Percentiles rank a stretch among this genome's conserved stretches.
Conservation (phyloP, 2,113 vertebrate genomes). For the Xenotilapia flavipinnis region DNA sequence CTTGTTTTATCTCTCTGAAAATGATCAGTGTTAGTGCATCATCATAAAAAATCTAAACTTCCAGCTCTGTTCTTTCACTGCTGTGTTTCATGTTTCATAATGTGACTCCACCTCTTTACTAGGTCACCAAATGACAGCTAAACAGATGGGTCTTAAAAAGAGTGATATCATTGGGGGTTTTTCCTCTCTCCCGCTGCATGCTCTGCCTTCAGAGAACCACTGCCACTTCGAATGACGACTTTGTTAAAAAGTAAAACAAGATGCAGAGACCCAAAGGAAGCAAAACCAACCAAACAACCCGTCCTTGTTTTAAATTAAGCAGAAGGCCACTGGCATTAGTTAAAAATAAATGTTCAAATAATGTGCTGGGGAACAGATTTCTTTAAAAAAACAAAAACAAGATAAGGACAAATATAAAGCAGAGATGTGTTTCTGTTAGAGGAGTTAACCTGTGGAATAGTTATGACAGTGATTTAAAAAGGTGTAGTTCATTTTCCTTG, state of each 20-base stretch:
- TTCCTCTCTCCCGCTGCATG: neutral
- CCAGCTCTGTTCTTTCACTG: neutral
- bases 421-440: too few relatives aligned
- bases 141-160: conserved; percentile 33
- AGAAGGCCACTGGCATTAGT: neutral
- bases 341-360: neutral
- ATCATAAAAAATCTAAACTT: neutral
- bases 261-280: neutral
- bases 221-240: neutral
- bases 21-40: neutral
- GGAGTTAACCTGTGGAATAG: too few relatives aligned
- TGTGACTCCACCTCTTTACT: conserved; percentile 7
- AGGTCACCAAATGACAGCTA: conserved; percentile 28
- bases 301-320: neutral
- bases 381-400: too few relatives aligned
- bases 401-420: too few relatives aligned
- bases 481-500: too few relatives aligned
- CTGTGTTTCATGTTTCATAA: neutral
- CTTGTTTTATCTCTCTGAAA: neutral
- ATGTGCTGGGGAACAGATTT: neutral
- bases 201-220: neutral
- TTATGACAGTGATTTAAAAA: too few relatives aligned
- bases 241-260: neutral
- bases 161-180: neutral
- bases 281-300: neutral